These are phyloP conservation scores for Chloropsis hardwickii DNA, from an alignment of 2,113 vertebrate genomes.

Conservation along the genomic window DNA sequence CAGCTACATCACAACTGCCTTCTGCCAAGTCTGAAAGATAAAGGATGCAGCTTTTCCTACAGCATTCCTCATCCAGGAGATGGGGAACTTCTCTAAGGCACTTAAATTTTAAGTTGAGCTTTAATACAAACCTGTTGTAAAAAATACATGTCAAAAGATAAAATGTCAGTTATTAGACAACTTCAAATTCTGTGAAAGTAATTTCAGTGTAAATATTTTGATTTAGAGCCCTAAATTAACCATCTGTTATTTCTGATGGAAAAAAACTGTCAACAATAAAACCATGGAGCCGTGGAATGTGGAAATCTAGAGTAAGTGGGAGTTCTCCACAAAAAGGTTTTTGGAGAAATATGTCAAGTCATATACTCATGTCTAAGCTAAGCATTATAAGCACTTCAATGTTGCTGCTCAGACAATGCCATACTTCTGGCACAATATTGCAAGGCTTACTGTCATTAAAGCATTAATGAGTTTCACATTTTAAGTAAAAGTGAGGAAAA, in stretches of 20 bases:
- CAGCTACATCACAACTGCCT: neutral
- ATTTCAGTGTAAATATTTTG: constrained; percentile 40
- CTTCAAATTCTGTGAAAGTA: constrained; percentile 8
- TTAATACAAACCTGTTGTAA: neutral
- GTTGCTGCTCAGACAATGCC: constrained; percentile 14
- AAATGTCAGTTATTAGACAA: constrained; percentile 10
- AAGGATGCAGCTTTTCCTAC: neutral
- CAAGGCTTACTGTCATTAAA: neutral
- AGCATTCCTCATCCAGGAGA: neutral
- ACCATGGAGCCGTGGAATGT: neutral
- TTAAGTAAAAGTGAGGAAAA: neutral
- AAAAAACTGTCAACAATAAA: neutral
- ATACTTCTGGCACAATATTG: neutral
- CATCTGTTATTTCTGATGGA: constrained; percentile 32
- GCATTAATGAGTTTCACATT: neutral
- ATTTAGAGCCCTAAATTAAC: constrained; percentile 14
- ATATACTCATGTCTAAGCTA: neutral
- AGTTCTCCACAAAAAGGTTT: neutral
- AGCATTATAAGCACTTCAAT: neutral
- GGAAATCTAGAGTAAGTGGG: neutral
- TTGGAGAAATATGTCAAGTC: neutral
- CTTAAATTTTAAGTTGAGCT: neutral
- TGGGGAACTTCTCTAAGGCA: neutral
- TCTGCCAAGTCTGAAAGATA: neutral
- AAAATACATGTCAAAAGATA: neutral